These are phyloP conservation scores for Drosophila austrosaltans DNA, from an alignment of 2,888 invertebrate genomes.

Conservation along the genomic window DNA sequence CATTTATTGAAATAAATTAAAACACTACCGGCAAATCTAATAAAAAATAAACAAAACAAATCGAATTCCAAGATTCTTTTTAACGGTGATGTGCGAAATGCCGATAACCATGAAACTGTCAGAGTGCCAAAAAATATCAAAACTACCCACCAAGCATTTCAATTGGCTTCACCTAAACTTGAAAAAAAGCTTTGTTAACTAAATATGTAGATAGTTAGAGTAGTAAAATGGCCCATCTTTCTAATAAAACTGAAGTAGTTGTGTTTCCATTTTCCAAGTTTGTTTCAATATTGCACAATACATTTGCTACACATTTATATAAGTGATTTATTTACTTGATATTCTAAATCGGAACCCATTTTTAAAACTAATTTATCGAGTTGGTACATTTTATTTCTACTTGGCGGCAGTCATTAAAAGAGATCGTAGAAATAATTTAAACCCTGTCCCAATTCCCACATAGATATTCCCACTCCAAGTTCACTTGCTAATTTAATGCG, in stretches of 20 bases:
- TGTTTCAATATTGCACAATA: no score
- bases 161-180: neutral
- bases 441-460: slow-evolving; percentile 99
- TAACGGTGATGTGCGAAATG: neutral
- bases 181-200: no score
- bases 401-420: slow-evolving; percentile 84
- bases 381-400: neutral
- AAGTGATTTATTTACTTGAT: no score
- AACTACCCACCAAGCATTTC: neutral
- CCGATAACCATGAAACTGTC: neutral
- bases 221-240: no score
- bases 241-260: no score
- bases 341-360: no score
- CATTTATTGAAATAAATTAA: neutral
- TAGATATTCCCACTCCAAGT: slow-evolving; percentile 92
- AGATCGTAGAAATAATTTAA: slow-evolving; percentile 97
- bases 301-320: no score
- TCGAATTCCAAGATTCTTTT: slow-evolving; percentile 12
- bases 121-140: neutral
- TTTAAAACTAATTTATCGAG: no score
- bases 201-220: neutral
- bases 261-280: no score
- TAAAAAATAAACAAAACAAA: slow-evolving; percentile 29
- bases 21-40: slow-evolving; percentile 43
- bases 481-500: slow-evolving; percentile 91